A percentile compares a stretch with the other conserved stretches of the same genome.
These are phyloP conservation scores for Carlito syrichta DNA, from an alignment of 2,113 vertebrate genomes.

Conservation along the genomic window DNA sequence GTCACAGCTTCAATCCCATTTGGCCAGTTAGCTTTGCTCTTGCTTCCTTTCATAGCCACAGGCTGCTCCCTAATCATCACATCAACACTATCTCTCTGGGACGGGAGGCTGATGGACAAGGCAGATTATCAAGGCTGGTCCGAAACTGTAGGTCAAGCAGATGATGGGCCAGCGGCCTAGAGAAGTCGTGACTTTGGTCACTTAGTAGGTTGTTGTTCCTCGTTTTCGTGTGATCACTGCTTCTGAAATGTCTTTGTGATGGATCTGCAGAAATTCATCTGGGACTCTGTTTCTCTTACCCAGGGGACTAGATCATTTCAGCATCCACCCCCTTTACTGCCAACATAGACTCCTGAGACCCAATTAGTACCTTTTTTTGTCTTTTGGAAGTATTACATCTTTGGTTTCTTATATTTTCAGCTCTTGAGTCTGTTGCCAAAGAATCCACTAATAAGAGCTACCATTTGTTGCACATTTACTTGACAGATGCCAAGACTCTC, in stretches of 20 bases:
- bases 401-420: background rate
- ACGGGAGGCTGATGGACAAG: background rate
- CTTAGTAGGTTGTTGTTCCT: background rate
- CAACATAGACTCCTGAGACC: background rate
- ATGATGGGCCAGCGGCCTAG: background rate
- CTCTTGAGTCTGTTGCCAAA: slow-evolving; percentile 13
- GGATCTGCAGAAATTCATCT: background rate
- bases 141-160: background rate
- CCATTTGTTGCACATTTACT: background rate
- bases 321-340: background rate
- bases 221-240: background rate
- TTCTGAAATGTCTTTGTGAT: background rate
- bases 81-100: background rate
- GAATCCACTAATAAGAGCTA: background rate
- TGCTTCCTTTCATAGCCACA: slow-evolving; percentile 21
- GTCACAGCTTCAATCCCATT: slow-evolving; percentile 50
- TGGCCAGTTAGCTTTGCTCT: slow-evolving; percentile 55
- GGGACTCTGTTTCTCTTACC: background rate
- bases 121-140: background rate
- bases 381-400: background rate
- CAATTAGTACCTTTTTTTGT: slow-evolving; percentile 10
- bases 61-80: slow-evolving; percentile 49
- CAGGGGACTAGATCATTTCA: background rate
- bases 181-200: background rate
- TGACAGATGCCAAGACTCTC: background rate